phyloP scores from a whole-genome alignment of 2,113 vertebrate genomes.

The Notiomystis cincta region DNA sequence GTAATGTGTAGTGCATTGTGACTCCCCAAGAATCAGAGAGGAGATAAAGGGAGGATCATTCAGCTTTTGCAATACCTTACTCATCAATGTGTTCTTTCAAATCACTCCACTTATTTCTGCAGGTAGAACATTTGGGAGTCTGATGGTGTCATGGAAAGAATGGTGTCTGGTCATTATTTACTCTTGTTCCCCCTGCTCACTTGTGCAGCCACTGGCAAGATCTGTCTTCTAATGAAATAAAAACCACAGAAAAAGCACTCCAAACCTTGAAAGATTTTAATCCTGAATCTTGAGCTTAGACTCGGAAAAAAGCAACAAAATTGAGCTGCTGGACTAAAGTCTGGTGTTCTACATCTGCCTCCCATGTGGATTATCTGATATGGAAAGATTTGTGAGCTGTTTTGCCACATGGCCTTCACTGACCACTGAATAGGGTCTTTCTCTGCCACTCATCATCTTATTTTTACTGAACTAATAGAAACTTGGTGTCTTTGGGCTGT shows the following conservation, averaged over 20 bases:
- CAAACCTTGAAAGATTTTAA: neutral
- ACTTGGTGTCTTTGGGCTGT: neutral
- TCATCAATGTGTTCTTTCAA: neutral
- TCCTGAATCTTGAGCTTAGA: neutral
- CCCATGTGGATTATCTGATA: neutral
- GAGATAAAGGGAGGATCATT: neutral
- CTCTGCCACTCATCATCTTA: neutral
- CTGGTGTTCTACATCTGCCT: neutral
- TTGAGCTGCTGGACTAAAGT: neutral
- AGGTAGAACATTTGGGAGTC: neutral
- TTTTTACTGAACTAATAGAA: neutral
- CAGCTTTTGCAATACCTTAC: neutral
- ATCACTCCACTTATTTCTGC: neutral
- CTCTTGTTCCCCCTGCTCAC: neutral
- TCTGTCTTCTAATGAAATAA: neutral
- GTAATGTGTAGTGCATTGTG: neutral
- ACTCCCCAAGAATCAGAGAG: neutral
- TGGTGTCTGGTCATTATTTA: neutral
- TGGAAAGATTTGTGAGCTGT: neutral
- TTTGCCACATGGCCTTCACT: fast-evolving
- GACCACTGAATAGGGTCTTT: neutral
- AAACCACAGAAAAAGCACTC: neutral
- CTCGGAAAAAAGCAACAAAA: neutral
- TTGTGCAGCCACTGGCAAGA: neutral
- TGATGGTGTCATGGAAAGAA: neutral